Evolutionary conservation across 2,888 invertebrate species (phyloP).

Genomic region (Eilema depressum): DNA sequence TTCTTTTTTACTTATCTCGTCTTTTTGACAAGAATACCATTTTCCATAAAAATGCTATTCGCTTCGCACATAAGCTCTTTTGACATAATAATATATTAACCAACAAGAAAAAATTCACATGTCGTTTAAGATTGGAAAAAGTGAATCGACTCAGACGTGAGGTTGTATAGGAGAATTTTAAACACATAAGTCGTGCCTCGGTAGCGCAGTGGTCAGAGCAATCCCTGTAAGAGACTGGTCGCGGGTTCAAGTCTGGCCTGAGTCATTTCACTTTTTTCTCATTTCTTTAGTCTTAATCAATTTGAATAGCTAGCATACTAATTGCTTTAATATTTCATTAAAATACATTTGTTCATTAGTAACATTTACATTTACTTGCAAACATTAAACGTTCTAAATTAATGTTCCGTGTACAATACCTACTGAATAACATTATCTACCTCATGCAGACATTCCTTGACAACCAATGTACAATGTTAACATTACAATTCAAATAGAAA

Average conservation of each 20-base stretch:
- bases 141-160: too few relatives aligned
- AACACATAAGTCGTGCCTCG: too few relatives aligned
- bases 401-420: not conserved
- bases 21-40: not conserved
- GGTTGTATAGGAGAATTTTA: too few relatives aligned
- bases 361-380: not conserved
- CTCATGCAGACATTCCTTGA: constrained; percentile 16
- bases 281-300: too few relatives aligned
- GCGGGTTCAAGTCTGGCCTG: too few relatives aligned
- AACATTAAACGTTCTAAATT: constrained; percentile 9
- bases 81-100: not conserved
- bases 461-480: constrained; percentile 8
- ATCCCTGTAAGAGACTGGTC: too few relatives aligned
- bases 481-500: constrained; percentile 16
- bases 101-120: not conserved
- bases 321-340: too few relatives aligned
- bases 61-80: not conserved
- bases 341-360: too few relatives aligned
- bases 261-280: too few relatives aligned
- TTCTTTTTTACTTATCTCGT: not conserved
- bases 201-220: too few relatives aligned
- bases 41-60: not conserved
- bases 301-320: too few relatives aligned
- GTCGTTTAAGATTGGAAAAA: too few relatives aligned
- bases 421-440: constrained; percentile 6